These are phyloP conservation scores for Lontra canadensis DNA, from an alignment of 2,113 vertebrate genomes.

Conservation along the genomic window DNA sequence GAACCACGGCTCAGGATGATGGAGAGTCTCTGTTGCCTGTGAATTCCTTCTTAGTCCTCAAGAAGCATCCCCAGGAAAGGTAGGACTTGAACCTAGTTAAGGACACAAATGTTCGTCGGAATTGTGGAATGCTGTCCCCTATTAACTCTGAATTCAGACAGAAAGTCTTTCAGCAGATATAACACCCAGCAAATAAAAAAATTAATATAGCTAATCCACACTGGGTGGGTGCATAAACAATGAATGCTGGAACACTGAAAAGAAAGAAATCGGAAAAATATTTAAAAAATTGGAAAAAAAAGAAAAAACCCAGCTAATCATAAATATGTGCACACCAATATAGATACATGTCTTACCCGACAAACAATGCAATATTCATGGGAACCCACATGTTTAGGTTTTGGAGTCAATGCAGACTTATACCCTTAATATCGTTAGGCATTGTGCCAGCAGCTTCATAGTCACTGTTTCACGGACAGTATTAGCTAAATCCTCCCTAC, in stretches of 20 bases:
- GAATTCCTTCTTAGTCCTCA: not conserved
- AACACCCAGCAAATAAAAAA: not conserved
- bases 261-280: too few species aligned
- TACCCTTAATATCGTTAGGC: not conserved
- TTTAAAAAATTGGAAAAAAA: too few species aligned
- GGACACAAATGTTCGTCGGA: not conserved
- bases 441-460: not conserved
- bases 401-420: not conserved
- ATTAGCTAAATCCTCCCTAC: not conserved
- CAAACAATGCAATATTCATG: not conserved
- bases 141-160: not conserved
- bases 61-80: not conserved
- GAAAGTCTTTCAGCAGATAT: not conserved
- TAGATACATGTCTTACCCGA: too few species aligned
- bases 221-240: too few species aligned
- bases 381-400: not conserved
- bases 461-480: not conserved
- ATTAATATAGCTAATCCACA: not conserved
- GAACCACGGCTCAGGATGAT: rapidly evolving
- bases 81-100: not conserved
- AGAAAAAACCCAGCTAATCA: not conserved
- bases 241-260: too few species aligned
- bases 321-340: too few species aligned
- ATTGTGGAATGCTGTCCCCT: not conserved
- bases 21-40: not conserved